Evolutionary conservation across 1,140 invertebrate genomes (phyloP).

Genomic region (Pogonomyrmex californicus): DNA sequence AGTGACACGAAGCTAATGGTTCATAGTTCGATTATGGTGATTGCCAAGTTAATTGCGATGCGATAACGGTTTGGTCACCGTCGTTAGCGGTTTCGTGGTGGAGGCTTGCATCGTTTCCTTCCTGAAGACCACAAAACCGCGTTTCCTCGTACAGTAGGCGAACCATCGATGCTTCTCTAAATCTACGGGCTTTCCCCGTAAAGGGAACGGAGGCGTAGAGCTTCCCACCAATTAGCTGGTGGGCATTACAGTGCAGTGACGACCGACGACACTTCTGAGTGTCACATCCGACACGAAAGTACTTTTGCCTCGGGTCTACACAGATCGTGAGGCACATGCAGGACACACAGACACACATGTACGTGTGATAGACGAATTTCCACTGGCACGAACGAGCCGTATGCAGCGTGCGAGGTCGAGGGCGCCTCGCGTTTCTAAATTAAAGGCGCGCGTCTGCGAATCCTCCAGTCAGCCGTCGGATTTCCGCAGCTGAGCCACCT

Average conservation of each 20-base stretch:
- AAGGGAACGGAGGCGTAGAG: neutral
- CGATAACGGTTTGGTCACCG: neutral
- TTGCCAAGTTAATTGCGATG: constrained; percentile 3
- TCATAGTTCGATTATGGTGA: neutral
- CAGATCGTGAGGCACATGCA: neutral
- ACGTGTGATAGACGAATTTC: neutral
- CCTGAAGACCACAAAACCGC: neutral
- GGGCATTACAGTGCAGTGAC: neutral
- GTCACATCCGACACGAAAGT: constrained; percentile 19
- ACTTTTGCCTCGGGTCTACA: neutral
- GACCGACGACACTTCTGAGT: constrained; percentile 20
- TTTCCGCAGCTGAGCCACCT: constrained; percentile 80
- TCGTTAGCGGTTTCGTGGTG: constrained; percentile 47
- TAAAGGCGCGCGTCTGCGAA: constrained; percentile 85
- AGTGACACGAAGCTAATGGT: neutral
- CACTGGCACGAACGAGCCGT: constrained; percentile 33
- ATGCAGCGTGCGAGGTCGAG: constrained; percentile 82
- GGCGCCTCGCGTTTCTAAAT: constrained; percentile 84
- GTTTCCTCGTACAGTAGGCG: constrained; percentile 2
- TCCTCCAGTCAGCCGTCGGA: constrained; percentile 84
- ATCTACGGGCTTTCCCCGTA: neutral
- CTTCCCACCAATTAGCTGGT: constrained; percentile 60
- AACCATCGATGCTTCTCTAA: constrained; percentile 15
- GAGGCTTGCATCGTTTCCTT: constrained; percentile 12
- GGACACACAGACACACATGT: neutral